Evolutionary conservation across 2,888 invertebrate species (phyloP).

Genomic region (Sphaerophoria rueppellii): DNA sequence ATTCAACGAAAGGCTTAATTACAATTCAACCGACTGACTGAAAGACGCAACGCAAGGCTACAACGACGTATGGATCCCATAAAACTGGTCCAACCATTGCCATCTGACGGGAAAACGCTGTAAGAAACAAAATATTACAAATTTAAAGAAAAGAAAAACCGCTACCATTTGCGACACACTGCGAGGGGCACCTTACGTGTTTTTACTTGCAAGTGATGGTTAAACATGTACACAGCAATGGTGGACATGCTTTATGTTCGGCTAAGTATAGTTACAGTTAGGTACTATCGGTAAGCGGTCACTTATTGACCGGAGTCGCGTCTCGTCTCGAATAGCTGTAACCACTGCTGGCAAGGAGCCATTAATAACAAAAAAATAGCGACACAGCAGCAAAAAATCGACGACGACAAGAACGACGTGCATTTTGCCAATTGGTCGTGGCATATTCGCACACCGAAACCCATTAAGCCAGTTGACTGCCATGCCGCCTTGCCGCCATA

Average conservation of each 20-base stretch:
- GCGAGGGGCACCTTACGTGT: constrained; percentile 52
- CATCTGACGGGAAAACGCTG: constrained; percentile 41
- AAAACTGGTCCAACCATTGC: constrained; percentile 56
- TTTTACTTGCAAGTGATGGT: constrained; percentile 7
- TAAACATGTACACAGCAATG: neutral
- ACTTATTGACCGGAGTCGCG: constrained; percentile 53
- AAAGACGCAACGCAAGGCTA: neutral
- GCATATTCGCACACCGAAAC: constrained; percentile 64
- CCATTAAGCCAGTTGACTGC: constrained; percentile 63
- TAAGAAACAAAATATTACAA: neutral
- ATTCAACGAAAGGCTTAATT: constrained; percentile 63
- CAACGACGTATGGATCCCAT: constrained; percentile 39
- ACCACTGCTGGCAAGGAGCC: constrained; percentile 44
- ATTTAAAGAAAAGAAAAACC: constrained; percentile 36
- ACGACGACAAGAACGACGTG: constrained; percentile 24
- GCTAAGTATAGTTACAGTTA: constrained; percentile 49
- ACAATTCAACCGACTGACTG: constrained; percentile 39
- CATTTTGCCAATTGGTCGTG: constrained; percentile 55
- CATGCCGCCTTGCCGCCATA: constrained; percentile 21
- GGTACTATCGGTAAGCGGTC: constrained; percentile 53
- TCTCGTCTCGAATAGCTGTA: constrained; percentile 26
- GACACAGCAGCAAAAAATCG: constrained; percentile 23
- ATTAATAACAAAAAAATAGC: constrained; percentile 49
- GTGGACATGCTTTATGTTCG: constrained; percentile 22
- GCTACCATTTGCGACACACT: constrained; percentile 62